phyloP scores from a whole-genome alignment of 2,888 invertebrate genomes.

The Meteorus colon region DNA sequence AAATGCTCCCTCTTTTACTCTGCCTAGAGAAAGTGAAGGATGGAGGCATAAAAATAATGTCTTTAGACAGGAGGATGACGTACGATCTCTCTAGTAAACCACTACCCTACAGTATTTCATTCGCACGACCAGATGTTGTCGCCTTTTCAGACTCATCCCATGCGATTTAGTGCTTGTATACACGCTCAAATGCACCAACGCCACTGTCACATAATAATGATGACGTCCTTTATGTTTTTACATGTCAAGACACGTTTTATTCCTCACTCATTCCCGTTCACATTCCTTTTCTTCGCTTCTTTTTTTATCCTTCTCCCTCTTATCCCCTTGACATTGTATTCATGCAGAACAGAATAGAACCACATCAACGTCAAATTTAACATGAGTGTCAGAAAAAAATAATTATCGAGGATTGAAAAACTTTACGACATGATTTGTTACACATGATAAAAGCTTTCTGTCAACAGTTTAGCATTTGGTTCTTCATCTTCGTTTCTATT shows the following conservation, averaged over 20 bases:
- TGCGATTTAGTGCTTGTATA: constrained; percentile 55
- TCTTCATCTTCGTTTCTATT: not conserved
- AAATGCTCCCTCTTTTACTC: not conserved
- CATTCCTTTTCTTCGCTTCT: constrained; percentile 7
- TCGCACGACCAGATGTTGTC: constrained; percentile 66
- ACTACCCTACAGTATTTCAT: constrained; percentile 63
- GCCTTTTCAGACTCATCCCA: constrained; percentile 57
- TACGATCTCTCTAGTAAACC: constrained; percentile 56
- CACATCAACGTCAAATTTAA: not conserved
- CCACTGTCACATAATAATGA: constrained; percentile 21
- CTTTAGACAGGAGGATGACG: constrained; percentile 46
- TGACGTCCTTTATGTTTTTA: constrained; percentile 10
- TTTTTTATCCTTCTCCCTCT: not conserved
- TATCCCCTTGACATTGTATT: not conserved
- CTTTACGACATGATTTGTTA: no score
- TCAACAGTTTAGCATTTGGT: no score
- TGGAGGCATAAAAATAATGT: constrained; percentile 64
- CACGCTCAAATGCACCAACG: constrained; percentile 28
- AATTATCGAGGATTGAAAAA: no score
- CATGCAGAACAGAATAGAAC: not conserved
- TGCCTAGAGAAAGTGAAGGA: constrained; percentile 33
- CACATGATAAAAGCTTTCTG: no score
- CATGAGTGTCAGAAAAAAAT: not conserved
- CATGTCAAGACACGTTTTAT: not conserved
- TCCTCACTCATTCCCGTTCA: not conserved